A percentile compares a stretch with the other conserved stretches of the same genome.
Conservation (phyloP, 2,888 invertebrate genomes). For the Drosophila percnosoma region DNA sequence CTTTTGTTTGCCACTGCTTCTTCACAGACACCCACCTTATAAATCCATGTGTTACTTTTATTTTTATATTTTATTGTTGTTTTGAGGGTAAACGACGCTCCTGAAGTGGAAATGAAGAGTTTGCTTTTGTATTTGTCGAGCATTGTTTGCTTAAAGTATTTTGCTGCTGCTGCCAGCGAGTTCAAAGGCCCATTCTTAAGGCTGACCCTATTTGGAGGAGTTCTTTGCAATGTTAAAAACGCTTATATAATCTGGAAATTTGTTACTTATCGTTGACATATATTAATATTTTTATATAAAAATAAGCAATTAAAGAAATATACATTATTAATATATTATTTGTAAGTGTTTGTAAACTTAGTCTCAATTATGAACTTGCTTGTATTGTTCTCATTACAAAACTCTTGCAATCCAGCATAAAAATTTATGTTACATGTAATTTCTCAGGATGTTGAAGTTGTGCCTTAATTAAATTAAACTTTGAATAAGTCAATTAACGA, state of each 20-base stretch:
- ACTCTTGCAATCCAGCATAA: too few relatives aligned
- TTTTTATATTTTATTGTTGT: slow-evolving; percentile 16
- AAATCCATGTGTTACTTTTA: slow-evolving; percentile 5
- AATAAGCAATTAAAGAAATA: background rate
- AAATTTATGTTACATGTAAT: background rate
- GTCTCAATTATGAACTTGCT: background rate
- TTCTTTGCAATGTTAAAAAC: background rate
- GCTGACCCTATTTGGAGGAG: slow-evolving; percentile 35
- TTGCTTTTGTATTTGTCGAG: slow-evolving; percentile 46
- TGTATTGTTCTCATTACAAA: background rate
- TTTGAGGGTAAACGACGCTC: slow-evolving; percentile 41
- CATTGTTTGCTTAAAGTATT: slow-evolving; percentile 50
- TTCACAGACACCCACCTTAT: background rate
- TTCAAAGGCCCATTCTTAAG: slow-evolving; percentile 6
- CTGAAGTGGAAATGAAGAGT: slow-evolving; percentile 54
- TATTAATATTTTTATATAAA: background rate
- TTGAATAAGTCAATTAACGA: slow-evolving; percentile 18
- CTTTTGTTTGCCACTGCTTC: slow-evolving; percentile 39
- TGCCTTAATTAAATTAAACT: slow-evolving; percentile 49
- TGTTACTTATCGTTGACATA: background rate
- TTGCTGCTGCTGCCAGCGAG: slow-evolving; percentile 10
- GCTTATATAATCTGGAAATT: background rate
- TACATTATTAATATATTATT: background rate
- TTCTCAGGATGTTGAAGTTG: slow-evolving; percentile 49
- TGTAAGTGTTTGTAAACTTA: background rate